These are phyloP conservation scores for Rapana venosa DNA, from an alignment of 2,888 invertebrate species.

Conservation along the genomic window DNA sequence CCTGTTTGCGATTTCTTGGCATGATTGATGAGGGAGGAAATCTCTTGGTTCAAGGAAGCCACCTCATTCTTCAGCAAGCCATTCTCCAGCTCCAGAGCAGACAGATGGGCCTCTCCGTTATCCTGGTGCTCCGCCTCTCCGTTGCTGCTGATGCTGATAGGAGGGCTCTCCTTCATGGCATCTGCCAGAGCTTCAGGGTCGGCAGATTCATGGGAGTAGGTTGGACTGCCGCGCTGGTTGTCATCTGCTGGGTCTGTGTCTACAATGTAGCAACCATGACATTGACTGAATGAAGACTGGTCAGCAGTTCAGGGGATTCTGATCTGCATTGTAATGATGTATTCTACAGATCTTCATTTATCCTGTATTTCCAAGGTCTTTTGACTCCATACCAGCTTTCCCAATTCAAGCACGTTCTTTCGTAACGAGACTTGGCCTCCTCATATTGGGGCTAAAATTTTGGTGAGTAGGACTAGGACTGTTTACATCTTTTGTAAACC, in stretches of 20 bases:
- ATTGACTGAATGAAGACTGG: too few relatives aligned
- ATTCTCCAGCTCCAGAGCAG: slow-evolving; percentile 76
- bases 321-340: too few relatives aligned
- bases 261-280: background rate
- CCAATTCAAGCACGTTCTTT: too few relatives aligned
- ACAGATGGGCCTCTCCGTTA: slow-evolving; percentile 59
- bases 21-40: slow-evolving; percentile 79
- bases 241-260: slow-evolving; percentile 28
- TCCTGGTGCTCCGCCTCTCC: slow-evolving; percentile 56
- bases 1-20: slow-evolving; percentile 80
- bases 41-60: slow-evolving; percentile 80
- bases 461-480: too few relatives aligned
- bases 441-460: too few relatives aligned
- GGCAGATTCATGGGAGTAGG: slow-evolving; percentile 58
- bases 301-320: too few relatives aligned
- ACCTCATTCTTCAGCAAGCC: slow-evolving; percentile 80
- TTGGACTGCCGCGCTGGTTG: slow-evolving; percentile 60
- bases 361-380: too few relatives aligned
- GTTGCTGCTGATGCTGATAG: slow-evolving; percentile 68
- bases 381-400: too few relatives aligned
- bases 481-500: too few relatives aligned
- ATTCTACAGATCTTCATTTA: too few relatives aligned
- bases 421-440: too few relatives aligned
- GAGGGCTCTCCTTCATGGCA: slow-evolving; percentile 71
- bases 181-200: slow-evolving; percentile 68